Conservation (phyloP, 1,140 invertebrate species). For the Nymphalis io region DNA sequence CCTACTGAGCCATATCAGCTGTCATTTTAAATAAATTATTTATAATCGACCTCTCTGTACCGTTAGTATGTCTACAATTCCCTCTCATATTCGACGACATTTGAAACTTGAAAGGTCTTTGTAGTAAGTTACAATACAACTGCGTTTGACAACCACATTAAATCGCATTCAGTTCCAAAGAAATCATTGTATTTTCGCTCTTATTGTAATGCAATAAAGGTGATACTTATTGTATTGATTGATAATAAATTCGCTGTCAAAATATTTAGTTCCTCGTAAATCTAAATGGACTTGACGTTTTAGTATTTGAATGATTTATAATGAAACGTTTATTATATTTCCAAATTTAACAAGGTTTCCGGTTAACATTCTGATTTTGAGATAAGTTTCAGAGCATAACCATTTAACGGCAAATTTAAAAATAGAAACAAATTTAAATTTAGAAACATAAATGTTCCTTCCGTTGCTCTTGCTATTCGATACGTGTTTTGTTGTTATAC, state of each 20-base stretch:
- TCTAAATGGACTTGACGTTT: conserved; percentile 16
- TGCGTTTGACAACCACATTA: neutral
- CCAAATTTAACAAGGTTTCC: neutral
- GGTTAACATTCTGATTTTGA: neutral
- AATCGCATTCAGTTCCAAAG: neutral
- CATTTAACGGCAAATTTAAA: neutral
- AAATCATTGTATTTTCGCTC: neutral
- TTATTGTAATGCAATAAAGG: neutral
- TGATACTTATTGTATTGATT: neutral
- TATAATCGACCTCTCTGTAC: neutral
- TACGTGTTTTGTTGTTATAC: too few species aligned
- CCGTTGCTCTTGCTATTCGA: too few species aligned
- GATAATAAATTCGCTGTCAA: neutral
- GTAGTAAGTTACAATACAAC: neutral
- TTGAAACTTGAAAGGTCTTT: conserved; percentile 11
- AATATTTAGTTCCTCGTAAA: conserved; percentile 2
- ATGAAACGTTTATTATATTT: conserved; percentile 10
- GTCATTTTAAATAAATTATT: neutral
- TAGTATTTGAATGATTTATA: conserved; percentile 32
- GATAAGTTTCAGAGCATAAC: neutral
- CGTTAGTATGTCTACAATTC: neutral
- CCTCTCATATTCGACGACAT: conserved; percentile 11
- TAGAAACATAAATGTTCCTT: too few species aligned
- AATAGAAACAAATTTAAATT: neutral
- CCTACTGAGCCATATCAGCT: too few species aligned